Base-by-base conservation (phyloP, 2,888 invertebrate genomes). In the Drosophila percnosoma region DNA sequence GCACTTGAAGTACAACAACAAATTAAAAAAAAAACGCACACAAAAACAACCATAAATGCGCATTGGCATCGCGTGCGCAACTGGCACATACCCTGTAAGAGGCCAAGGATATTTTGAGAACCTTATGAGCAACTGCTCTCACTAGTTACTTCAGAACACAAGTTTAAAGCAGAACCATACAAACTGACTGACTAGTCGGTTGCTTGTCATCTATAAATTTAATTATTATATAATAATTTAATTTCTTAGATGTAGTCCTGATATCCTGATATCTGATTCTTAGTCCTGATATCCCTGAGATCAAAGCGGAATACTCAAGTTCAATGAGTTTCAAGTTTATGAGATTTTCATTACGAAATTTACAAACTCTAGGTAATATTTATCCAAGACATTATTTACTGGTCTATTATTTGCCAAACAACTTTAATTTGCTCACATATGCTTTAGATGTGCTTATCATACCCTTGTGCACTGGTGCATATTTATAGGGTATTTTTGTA, bases 1-100 rank as follows among this genome's bases (percentile, higher is more conserved):
- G 78, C 78, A 79, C 79, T 79, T 79, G 77, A 73, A 67, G 78
- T 59, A 75, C 52, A 71, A 67, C 78, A 75, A 45, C 34, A 64
- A 73, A 80, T 70, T 76, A 38, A 40, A 42, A 33, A 59, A 36
- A 36, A 36, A 36, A 78, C 11, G n/a, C 40, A 78, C 8, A 33
- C 33, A 31, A 76, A 51, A 68, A 65, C 73, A 59, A 45, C 33
- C 53, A 66, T 67, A 18, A 68, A 68, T 38, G 27, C 33, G 31
- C 36, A 1, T 2, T 38, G 34, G 11, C 29, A 31, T 29, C 24
- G 7, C 11, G 10, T 40, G 49, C 29, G 5, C 45, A 53, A 73
- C 66, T 29, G 18, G 1, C 2, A 36, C 2, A 72, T 72, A 54
- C 60, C 62, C 57, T 72, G 58, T 4, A 33, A 15, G 31, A 1